Evolutionary conservation across 2,797 vertebrate genomes (phyloP), one percentile per base, ranked within the genome.

Genomic region (Pseudochirops corinnae): DNA sequence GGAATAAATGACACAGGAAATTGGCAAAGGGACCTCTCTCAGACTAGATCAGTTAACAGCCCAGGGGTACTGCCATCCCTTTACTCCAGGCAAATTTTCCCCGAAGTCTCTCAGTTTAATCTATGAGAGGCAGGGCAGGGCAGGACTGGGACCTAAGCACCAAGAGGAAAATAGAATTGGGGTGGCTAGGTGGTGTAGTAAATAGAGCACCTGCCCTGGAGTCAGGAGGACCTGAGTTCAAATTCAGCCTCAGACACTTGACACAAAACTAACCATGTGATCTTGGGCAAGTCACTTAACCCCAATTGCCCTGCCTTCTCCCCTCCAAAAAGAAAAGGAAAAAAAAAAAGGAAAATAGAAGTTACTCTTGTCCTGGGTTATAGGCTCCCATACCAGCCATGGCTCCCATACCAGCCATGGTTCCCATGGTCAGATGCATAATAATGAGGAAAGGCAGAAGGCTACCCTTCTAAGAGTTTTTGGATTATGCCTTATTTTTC

Each of bases 41-140:
- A 56, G 67, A 33, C 92, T 93, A 94, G 93, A 93, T 95, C 94
- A 92, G 91, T 96, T 92, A 46, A 87, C 94, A 93, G 94, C 93
- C 93, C 92, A 93, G 91, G 74, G 39, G 11, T 10, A 82, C 18
- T 39, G 67, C n/a, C 21, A 26, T 26, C 10, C 21, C 39, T 87
- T 87, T 46, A 87, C 31, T 46, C 18, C 74, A 87, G 21, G 39
- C 74, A 87, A 87, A 39, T 46, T 87, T 87, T 46, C 10, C 74
- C 39, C 39, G 46, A n/a, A 67, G 39, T 87, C 74, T 87, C 21
- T 11, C 9, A 46, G 39, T 46, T 24, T 87, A 87, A 87, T 1
- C 39, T 46, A 87, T 87, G 2, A 11, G 21, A 82, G 74, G 33
- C 33, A n/a, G 62, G 62, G 21, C n/a, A 87, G 7, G 18, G 21